Base-by-base conservation (phyloP, 2,113 vertebrate genomes). In the Catharus fuscescens region DNA sequence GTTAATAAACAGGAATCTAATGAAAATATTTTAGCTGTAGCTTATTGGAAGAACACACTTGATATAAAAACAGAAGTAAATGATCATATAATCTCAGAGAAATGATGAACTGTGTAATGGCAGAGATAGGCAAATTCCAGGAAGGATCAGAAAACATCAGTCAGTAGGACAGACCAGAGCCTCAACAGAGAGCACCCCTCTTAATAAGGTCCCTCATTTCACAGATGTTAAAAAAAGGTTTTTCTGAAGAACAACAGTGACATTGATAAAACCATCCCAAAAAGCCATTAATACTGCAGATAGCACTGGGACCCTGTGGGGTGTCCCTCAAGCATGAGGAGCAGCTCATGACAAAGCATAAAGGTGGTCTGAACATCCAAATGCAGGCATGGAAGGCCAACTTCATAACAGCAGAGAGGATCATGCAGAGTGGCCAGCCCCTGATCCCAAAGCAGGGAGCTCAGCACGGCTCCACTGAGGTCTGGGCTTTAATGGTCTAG, bases 401-500 rank as follows among this genome's bases (percentile, higher is more conserved):
- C 14, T 15, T 31, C 4, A 0, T 12, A 65, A 16, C 14, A 62
- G 9, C 4, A 18, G 15, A 48, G 31, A 15, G 57, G 29, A 19
- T 10, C 11, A 4, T 5, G 12, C 28, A 56, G 50, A 18, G 9
- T 24, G 42, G 8, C 32, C 52, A 59, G n/a, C 8, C 34, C 44
- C 14, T 3, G 5, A 3, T 15, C 15, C 32, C 67, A 71, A 18
- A 56, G 61, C 34, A 74, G 48, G 60, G 32, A 69, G 70, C 17
- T 32, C 1, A 1, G 36, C 52, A 25, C 40, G 12, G 12, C 1
- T 29, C 25, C 70, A 9, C 44, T 2, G 12, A 7, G 6, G 3
- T 9, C 44, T n/a, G 15, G 9, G 5, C 42, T 72, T 36, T 28
- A 56, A 42, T 1, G 23, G 44, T n/a, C 82, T 26, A 7, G 40